Base-by-base conservation (phyloP, 2,888 invertebrate species). In the Chirona hameri region DNA sequence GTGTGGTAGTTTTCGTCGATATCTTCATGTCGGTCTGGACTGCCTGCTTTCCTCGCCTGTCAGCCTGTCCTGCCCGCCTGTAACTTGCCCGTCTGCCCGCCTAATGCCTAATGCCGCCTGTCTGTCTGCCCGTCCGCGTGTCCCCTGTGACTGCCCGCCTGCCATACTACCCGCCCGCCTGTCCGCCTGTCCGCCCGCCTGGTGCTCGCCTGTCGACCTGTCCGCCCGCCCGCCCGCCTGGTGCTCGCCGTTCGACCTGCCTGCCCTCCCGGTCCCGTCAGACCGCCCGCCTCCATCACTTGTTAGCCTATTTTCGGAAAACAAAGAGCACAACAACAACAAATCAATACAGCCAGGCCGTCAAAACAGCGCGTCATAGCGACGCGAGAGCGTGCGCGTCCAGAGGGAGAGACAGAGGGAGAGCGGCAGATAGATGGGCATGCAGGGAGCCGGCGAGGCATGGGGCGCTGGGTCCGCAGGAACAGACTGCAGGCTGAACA, bases 321-420 rank as follows among this genome's bases (percentile, higher is more conserved):
- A 76, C 76, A 76, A 76, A 46, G 76, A 46, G 27, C 76, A 76
- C 76, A 76, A 76, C 76, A 76, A 76, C 76, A 76, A 76, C 76
- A 76, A 76, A 76, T 76, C 76, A 76, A 76, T 76, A 76, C 46
- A 21, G 76, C 76, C 24, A 24, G 39, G 76, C 24, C 46, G 76
- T 76, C 76, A 76, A 76, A 76, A 76, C 76, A 76, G 76, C 24
- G 39, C 39, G 76, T 39, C 76, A 69, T 29, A 69, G 69, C 29
- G 69, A 5, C 10, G 14, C 1, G 27, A 69, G 69, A 31, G 69
- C 27, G 31, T 0, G 31, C 29, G 69, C 14, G 60, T 9, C 18
- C 21, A 21, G 31, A 69, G 69, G 15, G 31, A 69, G 69, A 2
- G 65, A 9, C 1, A 27, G 39, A 18, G 29, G 31, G 69, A n/a